Conservation (phyloP, 2,797 vertebrate genomes). For the Clamator glandarius region DNA sequence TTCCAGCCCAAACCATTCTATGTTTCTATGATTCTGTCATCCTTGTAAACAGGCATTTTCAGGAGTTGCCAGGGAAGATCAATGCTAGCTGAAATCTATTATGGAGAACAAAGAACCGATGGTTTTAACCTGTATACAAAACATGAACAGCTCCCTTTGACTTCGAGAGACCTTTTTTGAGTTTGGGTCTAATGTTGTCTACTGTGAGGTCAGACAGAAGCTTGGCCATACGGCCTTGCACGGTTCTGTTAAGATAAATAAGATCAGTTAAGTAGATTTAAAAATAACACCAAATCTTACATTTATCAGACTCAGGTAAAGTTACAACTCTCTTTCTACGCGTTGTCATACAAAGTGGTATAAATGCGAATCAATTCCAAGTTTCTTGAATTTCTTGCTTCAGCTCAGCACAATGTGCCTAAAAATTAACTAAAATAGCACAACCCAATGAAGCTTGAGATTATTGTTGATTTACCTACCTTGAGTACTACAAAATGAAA, state of each 20-base stretch:
- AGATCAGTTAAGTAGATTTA: conserved; percentile 33
- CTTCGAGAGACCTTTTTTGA: conserved; percentile 74
- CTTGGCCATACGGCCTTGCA: conserved; percentile 81
- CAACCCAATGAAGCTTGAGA: not conserved
- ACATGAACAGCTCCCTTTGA: not conserved
- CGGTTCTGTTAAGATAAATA: conserved; percentile 74
- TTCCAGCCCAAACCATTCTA: too few relatives aligned
- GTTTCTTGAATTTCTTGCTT: not conserved
- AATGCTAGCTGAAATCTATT: not conserved
- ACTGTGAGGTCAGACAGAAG: conserved; percentile 77
- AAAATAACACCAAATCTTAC: not conserved
- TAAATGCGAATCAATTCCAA: not conserved
- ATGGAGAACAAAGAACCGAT: fast-evolving
- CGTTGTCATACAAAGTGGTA: not conserved
- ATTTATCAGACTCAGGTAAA: not conserved
- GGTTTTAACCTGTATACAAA: too few relatives aligned
- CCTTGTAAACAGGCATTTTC: fast-evolving
- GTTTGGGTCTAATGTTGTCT: conserved; percentile 64
- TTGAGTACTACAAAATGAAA: not conserved
- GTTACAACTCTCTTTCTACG: not conserved
- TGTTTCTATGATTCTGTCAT: too few relatives aligned
- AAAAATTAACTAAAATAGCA: not conserved
- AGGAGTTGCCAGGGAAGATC: not conserved
- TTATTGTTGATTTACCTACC: not conserved
- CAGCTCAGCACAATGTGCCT: not conserved